Base-by-base conservation (phyloP, 2,797 vertebrate genomes). In the Lates japonicus region DNA sequence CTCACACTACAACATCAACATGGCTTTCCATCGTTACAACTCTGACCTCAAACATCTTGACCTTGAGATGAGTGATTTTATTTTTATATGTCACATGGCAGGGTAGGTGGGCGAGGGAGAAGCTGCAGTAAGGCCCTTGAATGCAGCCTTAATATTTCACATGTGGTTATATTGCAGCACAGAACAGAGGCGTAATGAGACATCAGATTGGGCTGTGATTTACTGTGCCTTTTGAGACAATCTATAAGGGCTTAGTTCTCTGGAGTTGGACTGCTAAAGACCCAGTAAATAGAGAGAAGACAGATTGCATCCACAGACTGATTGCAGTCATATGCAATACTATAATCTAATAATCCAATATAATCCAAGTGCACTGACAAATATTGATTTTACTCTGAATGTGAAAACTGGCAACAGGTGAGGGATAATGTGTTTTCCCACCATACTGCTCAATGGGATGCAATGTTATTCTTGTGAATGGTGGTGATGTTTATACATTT, bases 31-130 rank as follows among this genome's bases (percentile, higher is more conserved):
- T 85, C 79, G 81, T 77, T 81, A 78, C 64, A 87, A 74, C 72
- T 67, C 51, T 85, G 65, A 76, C 69, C 67, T 85, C 35, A 72
- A 72, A 65, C 63, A 79, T 84, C 2, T 73, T 90, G 87, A 94
- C 93, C 92, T 93, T 94, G 85, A 78, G 73, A 33, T 29, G 48
- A 19, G 33, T 29, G 48, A 29, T 69, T 61, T 80, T 82, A 58
- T 84, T 80, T 77, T 44, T 75, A 80, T 78, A 67, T 17, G 0
- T 46, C 68, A 51, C 70, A 71, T 48, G 68, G 74, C 70, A 46
- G 58, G 70, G 52, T 74, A 41, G 17, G 48, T 11, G 9, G 64
- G 20, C 54, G 39, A 62, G 20, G 4, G 48, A 84, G 46, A 39
- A 49, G 65, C 66, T 67, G 80, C 9, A 54, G 39, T 11, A 19